Evolutionary conservation across 2,113 vertebrate species (phyloP).

Genomic region (Notiomystis cincta): DNA sequence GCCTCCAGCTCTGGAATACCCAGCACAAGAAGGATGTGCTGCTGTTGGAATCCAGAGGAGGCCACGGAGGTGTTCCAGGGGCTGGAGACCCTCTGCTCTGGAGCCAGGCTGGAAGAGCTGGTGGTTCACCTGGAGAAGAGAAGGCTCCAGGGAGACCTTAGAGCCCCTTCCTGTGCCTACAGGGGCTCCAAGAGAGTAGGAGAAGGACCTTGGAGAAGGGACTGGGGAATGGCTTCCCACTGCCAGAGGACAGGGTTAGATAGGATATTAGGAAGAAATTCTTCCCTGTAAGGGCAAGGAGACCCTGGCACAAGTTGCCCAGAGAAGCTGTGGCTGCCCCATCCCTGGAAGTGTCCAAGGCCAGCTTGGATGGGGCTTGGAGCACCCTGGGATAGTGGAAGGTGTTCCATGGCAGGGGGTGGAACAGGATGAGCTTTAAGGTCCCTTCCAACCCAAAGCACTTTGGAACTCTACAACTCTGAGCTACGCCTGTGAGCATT

Average conservation of each 20-base stretch:
- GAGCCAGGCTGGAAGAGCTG: not conserved
- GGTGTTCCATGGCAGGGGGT: accelerated
- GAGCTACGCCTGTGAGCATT: accelerated
- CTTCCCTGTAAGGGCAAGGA: accelerated
- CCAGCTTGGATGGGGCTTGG: accelerated
- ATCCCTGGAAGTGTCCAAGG: not conserved
- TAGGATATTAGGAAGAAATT: not conserved
- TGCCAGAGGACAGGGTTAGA: not conserved
- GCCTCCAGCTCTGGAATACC: not conserved
- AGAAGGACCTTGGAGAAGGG: not conserved
- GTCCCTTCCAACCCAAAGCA: not conserved
- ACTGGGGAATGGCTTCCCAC: accelerated
- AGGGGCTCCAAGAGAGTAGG: not conserved
- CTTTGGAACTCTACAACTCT: not conserved
- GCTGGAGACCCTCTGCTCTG: not conserved
- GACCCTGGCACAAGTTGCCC: not conserved
- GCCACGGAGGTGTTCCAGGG: accelerated
- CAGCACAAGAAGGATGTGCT: not conserved
- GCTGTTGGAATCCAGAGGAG: not conserved
- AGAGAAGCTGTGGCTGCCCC: not conserved
- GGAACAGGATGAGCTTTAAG: not conserved
- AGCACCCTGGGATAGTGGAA: not conserved
- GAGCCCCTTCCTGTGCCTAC: not conserved
- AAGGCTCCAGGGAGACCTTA: not conserved
- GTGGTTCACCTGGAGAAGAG: not conserved